Conservation (phyloP, 2,888 invertebrate genomes). For the Lepidochitona cinerea region DNA sequence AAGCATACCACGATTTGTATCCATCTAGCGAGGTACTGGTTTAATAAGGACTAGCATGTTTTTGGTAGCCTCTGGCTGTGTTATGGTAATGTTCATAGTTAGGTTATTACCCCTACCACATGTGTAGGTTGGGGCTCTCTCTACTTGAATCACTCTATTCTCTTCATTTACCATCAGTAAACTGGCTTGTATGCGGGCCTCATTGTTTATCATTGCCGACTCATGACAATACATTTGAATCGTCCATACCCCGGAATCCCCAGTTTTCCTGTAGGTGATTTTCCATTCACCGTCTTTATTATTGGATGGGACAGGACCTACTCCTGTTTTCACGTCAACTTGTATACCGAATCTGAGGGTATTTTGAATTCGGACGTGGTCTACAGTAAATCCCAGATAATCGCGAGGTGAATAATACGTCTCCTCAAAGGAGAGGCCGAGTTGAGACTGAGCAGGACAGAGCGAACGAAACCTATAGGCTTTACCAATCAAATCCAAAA, state of each 20-base stretch:
- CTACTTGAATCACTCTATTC: constrained; percentile 67
- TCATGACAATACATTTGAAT: constrained; percentile 68
- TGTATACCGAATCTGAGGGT: constrained; percentile 69
- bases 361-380: constrained; percentile 69
- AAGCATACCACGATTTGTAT: too few species aligned
- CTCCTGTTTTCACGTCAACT: constrained; percentile 68
- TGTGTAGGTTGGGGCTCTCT: constrained; percentile 48
- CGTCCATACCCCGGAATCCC: constrained; percentile 59
- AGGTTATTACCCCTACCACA: constrained; percentile 61
- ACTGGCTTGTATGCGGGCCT: constrained; percentile 63
- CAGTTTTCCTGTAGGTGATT: constrained; percentile 67
- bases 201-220: constrained; percentile 62
- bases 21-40: constrained; percentile 49
- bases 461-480: constrained; percentile 69
- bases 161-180: constrained; percentile 64
- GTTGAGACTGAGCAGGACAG: constrained; percentile 60
- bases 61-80: constrained; percentile 51
- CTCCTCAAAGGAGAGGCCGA: constrained; percentile 57
- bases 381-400: constrained; percentile 65
- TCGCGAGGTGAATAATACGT: constrained; percentile 66
- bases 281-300: constrained; percentile 68
- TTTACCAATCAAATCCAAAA: constrained; percentile 59
- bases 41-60: constrained; percentile 66
- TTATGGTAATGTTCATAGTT: constrained; percentile 50
- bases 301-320: constrained; percentile 66